Percentiles rank a stretch among this genome's conserved stretches.
These are phyloP conservation scores for Mechanitis mazaeus DNA, from an alignment of 2,888 invertebrate genomes.

Conservation along the genomic window DNA sequence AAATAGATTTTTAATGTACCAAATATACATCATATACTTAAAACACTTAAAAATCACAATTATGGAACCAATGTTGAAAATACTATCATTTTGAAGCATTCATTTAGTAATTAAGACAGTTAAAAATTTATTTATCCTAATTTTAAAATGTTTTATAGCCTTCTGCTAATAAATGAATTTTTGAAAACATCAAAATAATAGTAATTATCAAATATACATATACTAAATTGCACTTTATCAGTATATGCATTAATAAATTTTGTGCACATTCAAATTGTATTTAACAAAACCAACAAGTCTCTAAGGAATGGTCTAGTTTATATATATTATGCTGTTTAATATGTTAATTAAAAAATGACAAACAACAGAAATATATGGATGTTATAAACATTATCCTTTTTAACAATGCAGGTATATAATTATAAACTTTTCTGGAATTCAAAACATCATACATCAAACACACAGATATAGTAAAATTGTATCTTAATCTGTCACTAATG, in stretches of 20 bases:
- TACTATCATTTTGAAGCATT: conserved; percentile 24
- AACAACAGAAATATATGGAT: conserved; percentile 17
- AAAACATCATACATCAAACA: conserved; percentile 2
- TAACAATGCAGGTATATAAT: conserved; percentile 5
- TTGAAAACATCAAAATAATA: conserved; percentile 18
- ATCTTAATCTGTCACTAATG: not conserved
- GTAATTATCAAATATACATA: conserved; percentile 12
- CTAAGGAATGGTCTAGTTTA: conserved; percentile 10
- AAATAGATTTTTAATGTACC: conserved; percentile 30
- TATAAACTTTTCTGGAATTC: conserved; percentile 1
- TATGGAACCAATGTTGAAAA: conserved; percentile 23
- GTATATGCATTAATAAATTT: conserved; percentile 31
- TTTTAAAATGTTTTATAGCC: conserved; percentile 12
- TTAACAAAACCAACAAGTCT: conserved; percentile 34
- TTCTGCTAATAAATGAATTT: conserved; percentile 7
- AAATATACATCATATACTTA: conserved; percentile 21
- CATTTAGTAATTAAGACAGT: conserved; percentile 10
- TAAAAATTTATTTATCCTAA: conserved; percentile 17
- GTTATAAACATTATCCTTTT: conserved; percentile 19
- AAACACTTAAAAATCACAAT: conserved; percentile 14
- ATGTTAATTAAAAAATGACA: not conserved
- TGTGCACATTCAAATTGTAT: conserved; percentile 52
- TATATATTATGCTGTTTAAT: conserved; percentile 4
- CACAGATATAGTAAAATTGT: not conserved
- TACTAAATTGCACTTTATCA: conserved; percentile 17